Conservation (phyloP, 2,797 vertebrate genomes). For the Emydoidea blandingii region DNA sequence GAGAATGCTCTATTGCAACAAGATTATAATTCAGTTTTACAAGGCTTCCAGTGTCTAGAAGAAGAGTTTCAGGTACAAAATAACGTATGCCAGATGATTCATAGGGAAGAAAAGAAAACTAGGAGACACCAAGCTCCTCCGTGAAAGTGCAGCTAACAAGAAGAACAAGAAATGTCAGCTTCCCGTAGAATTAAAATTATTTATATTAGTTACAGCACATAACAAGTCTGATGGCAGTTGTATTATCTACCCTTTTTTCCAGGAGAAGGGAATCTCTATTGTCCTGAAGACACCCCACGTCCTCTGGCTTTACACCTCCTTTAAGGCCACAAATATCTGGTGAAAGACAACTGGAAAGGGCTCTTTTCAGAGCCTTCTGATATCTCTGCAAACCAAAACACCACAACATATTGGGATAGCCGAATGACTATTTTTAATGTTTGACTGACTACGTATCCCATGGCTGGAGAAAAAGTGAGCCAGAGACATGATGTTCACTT, state of each 20-base stretch:
- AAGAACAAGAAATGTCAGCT: constrained; percentile 55
- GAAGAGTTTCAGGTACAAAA: constrained; percentile 52
- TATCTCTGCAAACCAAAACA: neutral
- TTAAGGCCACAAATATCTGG: neutral
- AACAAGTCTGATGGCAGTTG: constrained; percentile 34
- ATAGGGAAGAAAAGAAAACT: constrained; percentile 38
- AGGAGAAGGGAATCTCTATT: neutral
- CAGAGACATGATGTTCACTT: neutral
- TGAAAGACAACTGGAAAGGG: neutral
- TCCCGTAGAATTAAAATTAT: constrained; percentile 61
- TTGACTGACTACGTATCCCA: accelerated
- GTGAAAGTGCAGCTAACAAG: constrained; percentile 37
- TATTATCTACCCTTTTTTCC: neutral
- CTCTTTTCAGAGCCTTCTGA: neutral
- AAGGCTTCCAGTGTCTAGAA: constrained; percentile 38
- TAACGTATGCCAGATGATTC: constrained; percentile 44
- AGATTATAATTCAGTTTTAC: constrained; percentile 57
- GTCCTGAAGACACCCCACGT: neutral
- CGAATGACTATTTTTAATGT: neutral
- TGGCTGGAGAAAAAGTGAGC: neutral
- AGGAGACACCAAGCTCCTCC: constrained; percentile 13
- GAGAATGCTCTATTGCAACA: constrained; percentile 39
- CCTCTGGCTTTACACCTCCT: neutral
- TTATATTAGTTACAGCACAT: constrained; percentile 47
- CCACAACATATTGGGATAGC: neutral